Percentiles rank a stretch among this genome's conserved stretches.
phyloP scores from a whole-genome alignment of 2,888 invertebrate genomes.

The Raillietiella orientalis region DNA sequence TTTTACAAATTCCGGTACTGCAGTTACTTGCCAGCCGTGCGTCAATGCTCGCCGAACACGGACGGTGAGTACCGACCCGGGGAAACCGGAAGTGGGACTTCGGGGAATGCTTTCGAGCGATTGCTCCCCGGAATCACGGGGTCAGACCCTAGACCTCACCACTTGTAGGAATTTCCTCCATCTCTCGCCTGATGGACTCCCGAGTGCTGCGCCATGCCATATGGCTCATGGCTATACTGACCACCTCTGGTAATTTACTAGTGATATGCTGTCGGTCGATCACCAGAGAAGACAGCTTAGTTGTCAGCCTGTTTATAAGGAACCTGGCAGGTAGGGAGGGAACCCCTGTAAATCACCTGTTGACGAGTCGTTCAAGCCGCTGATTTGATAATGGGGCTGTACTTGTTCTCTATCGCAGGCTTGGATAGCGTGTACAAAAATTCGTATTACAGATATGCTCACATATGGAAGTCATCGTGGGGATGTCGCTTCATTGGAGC shows the following conservation, averaged over 20 bases:
- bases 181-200: slow-evolving; percentile 21
- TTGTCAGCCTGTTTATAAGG: slow-evolving; percentile 25
- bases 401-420: slow-evolving; percentile 24
- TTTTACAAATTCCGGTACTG: slow-evolving; percentile 10
- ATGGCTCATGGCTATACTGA: slow-evolving; percentile 9
- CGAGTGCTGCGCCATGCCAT: slow-evolving; percentile 16
- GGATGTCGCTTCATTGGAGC: slow-evolving; percentile 25
- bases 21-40: slow-evolving; percentile 9
- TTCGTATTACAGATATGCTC: slow-evolving; percentile 21
- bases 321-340: slow-evolving; percentile 29
- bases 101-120: slow-evolving; percentile 5
- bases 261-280: slow-evolving; percentile 22
- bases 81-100: too few species aligned
- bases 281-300: slow-evolving; percentile 24
- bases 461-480: slow-evolving; percentile 28
- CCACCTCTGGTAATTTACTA: slow-evolving; percentile 19
- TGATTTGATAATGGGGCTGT: slow-evolving; percentile 31
- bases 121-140: background rate
- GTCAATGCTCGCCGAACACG: slow-evolving; percentile 9
- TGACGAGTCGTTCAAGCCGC: too few species aligned
- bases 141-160: background rate
- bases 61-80: slow-evolving; percentile 9
- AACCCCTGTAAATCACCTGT: background rate
- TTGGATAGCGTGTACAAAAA: slow-evolving; percentile 23
- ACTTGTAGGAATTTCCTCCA: slow-evolving; percentile 21